Evolutionary conservation across 2,888 invertebrate species (phyloP).

Genomic region (Drosophila bunnanda): DNA sequence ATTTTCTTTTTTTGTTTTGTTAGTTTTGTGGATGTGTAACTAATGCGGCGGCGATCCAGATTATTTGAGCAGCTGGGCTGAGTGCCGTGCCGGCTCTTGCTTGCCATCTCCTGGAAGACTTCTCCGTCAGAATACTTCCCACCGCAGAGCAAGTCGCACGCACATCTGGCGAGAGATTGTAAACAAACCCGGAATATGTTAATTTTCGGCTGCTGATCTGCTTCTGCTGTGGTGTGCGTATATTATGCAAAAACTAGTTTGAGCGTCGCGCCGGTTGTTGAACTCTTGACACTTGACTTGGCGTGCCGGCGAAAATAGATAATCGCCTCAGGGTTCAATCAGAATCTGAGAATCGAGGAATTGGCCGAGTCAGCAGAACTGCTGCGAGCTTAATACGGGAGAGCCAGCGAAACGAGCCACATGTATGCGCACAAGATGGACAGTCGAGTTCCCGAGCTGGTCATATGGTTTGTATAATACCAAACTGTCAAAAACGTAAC

Average conservation of each 20-base stretch:
- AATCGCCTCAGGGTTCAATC: slow-evolving; percentile 25
- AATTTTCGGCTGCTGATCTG: slow-evolving; percentile 42
- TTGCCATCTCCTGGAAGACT: slow-evolving; percentile 4
- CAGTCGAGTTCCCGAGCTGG: slow-evolving; percentile 84
- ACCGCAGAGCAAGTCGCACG: slow-evolving; percentile 7
- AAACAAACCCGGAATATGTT: slow-evolving; percentile 40
- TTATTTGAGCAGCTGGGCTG: slow-evolving; percentile 41
- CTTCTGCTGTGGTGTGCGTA: slow-evolving; percentile 12
- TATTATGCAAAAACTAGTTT: slow-evolving; percentile 72
- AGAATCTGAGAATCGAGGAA: slow-evolving; percentile 9
- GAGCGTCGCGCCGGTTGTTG: slow-evolving; percentile 60
- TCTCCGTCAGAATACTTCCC: slow-evolving; percentile 23
- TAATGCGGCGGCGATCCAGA: slow-evolving; percentile 4
- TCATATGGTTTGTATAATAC: slow-evolving; percentile 75
- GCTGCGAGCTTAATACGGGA: slow-evolving; percentile 9
- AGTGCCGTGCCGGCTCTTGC: slow-evolving; percentile 34
- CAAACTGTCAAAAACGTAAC: not conserved
- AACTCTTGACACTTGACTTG: slow-evolving; percentile 74
- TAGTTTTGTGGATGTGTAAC: not conserved
- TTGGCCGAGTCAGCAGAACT: slow-evolving; percentile 35
- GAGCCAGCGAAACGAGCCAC: slow-evolving; percentile 26
- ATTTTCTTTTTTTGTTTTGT: not conserved
- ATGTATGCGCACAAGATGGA: slow-evolving; percentile 77
- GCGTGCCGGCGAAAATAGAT: slow-evolving; percentile 40
- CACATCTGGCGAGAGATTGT: slow-evolving; percentile 33